Evolutionary conservation across 2,797 vertebrate genomes (phyloP).

Genomic region (Enteromius viviparus): DNA sequence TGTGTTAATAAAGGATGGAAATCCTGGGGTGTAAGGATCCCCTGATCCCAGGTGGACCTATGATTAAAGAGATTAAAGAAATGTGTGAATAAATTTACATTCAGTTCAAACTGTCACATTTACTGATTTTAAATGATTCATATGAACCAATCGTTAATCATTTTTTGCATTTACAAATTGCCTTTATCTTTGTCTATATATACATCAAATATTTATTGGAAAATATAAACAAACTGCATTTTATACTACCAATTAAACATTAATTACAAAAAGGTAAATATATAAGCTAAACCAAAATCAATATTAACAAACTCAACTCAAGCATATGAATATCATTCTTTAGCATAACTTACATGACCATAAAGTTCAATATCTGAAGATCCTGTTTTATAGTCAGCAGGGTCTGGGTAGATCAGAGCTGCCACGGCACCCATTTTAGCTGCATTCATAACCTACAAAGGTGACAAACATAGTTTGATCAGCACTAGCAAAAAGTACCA

Average conservation of each 20-base stretch:
- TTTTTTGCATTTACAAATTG: neutral
- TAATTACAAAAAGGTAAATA: no score
- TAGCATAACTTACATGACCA: slow-evolving; percentile 85
- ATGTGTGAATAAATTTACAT: neutral
- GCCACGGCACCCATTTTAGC: slow-evolving; percentile 75
- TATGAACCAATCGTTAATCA: neutral
- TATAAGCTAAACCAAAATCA: neutral
- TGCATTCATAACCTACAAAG: slow-evolving; percentile 86
- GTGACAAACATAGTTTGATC: neutral
- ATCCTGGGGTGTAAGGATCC: slow-evolving; percentile 94
- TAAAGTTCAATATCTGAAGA: slow-evolving; percentile 67
- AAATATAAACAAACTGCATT: neutral
- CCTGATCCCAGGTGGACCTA: slow-evolving; percentile 94
- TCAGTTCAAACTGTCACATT: neutral
- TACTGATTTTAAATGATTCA: neutral
- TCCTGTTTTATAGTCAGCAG: slow-evolving; percentile 53
- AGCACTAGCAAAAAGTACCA: neutral
- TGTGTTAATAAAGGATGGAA: slow-evolving; percentile 95
- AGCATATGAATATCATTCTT: neutral
- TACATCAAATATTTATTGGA: neutral
- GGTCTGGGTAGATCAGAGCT: slow-evolving; percentile 86
- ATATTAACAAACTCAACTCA: neutral
- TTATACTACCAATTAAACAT: neutral
- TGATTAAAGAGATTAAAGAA: slow-evolving; percentile 42
- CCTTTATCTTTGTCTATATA: neutral